Evolutionary conservation across 2,113 vertebrate species (phyloP), one percentile per base, ranked within the genome.

Genomic region (Hypocryptadius cinnamomeus): DNA sequence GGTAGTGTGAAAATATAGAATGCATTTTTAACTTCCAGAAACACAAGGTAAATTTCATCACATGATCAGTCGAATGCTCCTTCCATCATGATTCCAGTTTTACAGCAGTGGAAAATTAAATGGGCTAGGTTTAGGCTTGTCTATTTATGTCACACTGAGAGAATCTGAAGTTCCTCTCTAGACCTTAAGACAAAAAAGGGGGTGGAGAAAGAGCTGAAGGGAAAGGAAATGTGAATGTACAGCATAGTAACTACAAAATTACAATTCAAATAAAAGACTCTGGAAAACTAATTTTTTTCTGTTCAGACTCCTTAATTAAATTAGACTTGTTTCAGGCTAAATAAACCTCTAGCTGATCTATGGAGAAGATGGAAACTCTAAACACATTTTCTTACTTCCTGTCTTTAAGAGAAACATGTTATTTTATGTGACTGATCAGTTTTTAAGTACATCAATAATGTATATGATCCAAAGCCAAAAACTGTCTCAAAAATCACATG

Each of bases 131-230:
- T 86, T 73, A 27, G 40, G 11, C 10, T 54, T 6, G 2, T 27
- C 47, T 59, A 21, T 74, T 71, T 35, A 61, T 54, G 18, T 59
- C 31, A 70, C 24, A 90, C 20, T 37, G 28, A 57, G 1, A 57
- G 25, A 81, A 85, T 63, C 9, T 31, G 7, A 28, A 80, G 33
- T 70, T 89, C 51, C 50, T 74, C 12, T 56, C 30, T 33, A 24
- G 7, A 21, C 8, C 24, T 22, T 39, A 48, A 11, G 3, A 14
- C 53, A 63, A 68, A 45, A 30, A 25, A n/a, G 0, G 1, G 2
- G 0, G 3, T 23, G 6, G 8, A 4, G 21, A 24, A 30, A 50
- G 25, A 78, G 8, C 9, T 79, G 35, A 48, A 85, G 9, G 10
- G 16, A 89, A 87, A 81, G 5, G 21, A 89, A 85, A 70, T 22